These are phyloP conservation scores for Euzophera pinguis DNA, from an alignment of 2,888 invertebrate genomes.

Conservation along the genomic window DNA sequence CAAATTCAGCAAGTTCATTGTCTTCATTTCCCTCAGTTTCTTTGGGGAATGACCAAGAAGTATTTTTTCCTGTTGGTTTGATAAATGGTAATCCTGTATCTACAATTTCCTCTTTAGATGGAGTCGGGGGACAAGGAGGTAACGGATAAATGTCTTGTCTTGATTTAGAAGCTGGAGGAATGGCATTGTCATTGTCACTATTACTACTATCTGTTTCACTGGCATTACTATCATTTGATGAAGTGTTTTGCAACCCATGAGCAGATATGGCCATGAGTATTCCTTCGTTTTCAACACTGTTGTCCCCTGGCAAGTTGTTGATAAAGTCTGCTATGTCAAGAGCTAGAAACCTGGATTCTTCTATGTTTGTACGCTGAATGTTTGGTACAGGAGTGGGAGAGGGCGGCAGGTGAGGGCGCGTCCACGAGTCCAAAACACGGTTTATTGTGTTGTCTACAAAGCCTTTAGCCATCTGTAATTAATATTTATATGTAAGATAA, in stretches of 20 bases:
- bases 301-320: constrained; percentile 75
- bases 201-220: constrained; percentile 13
- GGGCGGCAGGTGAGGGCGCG: constrained; percentile 55
- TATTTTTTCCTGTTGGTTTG: constrained; percentile 22
- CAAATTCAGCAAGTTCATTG: constrained; percentile 33
- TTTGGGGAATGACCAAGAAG: constrained; percentile 41
- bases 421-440: constrained; percentile 81
- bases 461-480: constrained; percentile 79
- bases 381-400: constrained; percentile 49
- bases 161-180: constrained; percentile 21
- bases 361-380: constrained; percentile 19
- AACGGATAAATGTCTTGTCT: constrained; percentile 29
- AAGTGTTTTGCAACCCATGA: constrained; percentile 81
- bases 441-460: constrained; percentile 86
- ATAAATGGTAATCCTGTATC: constrained; percentile 18
- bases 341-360: constrained; percentile 49
- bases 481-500: constrained; percentile 12
- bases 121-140: constrained; percentile 41
- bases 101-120: constrained; percentile 39
- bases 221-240: constrained; percentile 36
- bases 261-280: constrained; percentile 87
- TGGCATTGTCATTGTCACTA: not conserved
- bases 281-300: constrained; percentile 84
- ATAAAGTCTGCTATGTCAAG: constrained; percentile 76
- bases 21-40: constrained; percentile 27